Evolutionary conservation across 1,140 invertebrate genomes (phyloP).

Genomic region (Oreohelix idahoensis): DNA sequence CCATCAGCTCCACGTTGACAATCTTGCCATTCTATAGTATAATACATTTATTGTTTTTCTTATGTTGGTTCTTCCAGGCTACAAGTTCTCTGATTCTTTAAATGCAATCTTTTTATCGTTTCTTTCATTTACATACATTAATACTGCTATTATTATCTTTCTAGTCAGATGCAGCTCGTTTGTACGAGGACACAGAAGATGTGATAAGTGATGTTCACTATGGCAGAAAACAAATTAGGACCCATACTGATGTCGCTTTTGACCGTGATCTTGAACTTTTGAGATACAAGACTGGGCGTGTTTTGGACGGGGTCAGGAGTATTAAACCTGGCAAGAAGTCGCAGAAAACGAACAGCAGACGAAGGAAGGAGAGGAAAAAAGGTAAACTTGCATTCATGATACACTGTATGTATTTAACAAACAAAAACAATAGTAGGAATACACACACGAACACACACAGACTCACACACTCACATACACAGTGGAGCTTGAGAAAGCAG

Average conservation of each 20-base stretch:
- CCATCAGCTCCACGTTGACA: no score
- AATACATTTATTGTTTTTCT: no score
- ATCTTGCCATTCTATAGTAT: no score
- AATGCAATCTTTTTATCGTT: no score
- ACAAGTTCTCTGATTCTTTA: no score
- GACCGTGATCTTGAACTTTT: neutral
- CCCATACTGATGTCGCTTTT: neutral
- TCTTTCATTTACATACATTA: no score
- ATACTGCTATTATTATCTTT: neutral
- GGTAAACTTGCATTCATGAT: neutral
- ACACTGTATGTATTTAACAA: neutral
- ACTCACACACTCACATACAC: no score
- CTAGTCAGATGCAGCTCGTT: neutral
- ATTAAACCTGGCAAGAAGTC: neutral
- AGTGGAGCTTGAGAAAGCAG: no score
- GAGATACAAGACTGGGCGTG: neutral
- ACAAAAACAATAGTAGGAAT: no score
- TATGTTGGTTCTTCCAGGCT: no score
- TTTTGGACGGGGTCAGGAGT: neutral
- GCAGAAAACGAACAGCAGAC: neutral
- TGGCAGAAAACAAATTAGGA: neutral
- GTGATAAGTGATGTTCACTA: neutral
- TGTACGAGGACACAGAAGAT: neutral
- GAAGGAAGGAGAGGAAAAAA: neutral
- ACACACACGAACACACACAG: no score